Evolutionary conservation across 2,888 invertebrate genomes (phyloP).

Genomic region (Thymelicus acteon): DNA sequence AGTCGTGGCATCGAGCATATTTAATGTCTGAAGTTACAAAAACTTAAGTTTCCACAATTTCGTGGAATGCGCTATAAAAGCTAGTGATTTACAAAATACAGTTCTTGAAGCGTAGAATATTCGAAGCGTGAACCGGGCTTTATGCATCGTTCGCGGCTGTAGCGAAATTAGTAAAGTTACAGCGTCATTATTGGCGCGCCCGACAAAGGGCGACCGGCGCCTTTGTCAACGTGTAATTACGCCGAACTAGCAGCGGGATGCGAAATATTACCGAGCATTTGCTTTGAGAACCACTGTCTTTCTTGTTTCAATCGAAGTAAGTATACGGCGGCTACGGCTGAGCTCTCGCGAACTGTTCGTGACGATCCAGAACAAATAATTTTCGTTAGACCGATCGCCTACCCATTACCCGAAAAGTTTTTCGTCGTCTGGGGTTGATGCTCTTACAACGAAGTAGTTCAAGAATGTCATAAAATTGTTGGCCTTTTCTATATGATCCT

Average conservation of each 20-base stretch:
- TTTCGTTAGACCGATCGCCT: no score
- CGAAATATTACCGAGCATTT: slow-evolving; percentile 45
- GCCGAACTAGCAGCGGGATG: slow-evolving; percentile 43
- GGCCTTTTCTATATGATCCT: no score
- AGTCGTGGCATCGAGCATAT: no score
- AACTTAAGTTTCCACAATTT: background rate
- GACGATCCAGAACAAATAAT: background rate
- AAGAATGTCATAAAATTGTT: no score
- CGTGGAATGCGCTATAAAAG: background rate
- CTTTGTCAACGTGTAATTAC: slow-evolving; percentile 72
- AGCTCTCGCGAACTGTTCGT: background rate
- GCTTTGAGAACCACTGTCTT: slow-evolving; percentile 33
- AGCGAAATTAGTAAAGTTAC: slow-evolving; percentile 76
- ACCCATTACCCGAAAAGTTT: no score
- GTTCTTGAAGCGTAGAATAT: slow-evolving; percentile 26
- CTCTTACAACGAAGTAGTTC: no score
- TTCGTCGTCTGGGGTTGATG: no score
- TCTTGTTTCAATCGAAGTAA: slow-evolving; percentile 16
- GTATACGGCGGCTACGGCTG: background rate
- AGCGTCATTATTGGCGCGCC: slow-evolving; percentile 68
- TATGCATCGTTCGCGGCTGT: slow-evolving; percentile 46
- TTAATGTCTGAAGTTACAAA: background rate
- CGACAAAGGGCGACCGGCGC: slow-evolving; percentile 61
- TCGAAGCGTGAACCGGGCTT: slow-evolving; percentile 23
- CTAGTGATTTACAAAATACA: slow-evolving; percentile 24